Evolutionary conservation across 37 sponge, comb jelly and placozoan species (phyloP), one percentile per base, ranked within the genome.

Genomic region (Cliona cf. orientalis): DNA sequence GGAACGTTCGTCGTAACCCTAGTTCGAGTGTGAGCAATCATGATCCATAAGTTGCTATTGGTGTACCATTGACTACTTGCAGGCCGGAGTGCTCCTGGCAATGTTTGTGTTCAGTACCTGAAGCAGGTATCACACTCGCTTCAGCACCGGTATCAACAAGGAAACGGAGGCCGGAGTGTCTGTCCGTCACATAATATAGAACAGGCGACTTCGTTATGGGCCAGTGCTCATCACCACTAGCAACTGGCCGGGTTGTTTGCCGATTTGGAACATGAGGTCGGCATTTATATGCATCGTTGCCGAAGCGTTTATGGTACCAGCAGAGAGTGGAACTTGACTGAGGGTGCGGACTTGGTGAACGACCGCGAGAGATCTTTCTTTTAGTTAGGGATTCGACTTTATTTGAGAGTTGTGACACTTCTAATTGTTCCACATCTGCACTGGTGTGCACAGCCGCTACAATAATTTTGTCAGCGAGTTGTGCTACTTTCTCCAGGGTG

Each of bases 181-280:
- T 36, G 38, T 80, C 80, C 14, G 23, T 46, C 21, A 80, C 33
- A 58, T 68, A 67, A 68, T n/a, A n/a, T n/a, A n/a, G n/a, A 80
- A 80, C 21, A 68, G 80, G 80, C 41, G 80, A 80, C 80, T 80
- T 42, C 72, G 46, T 64, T n/a, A n/a, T n/a, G n/a, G 80, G 90
- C 94, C 90, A 75, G 42, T 76, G 58, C 80, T 66, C n/a, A 86
- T 84, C 77, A 81, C 80, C 81, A 35, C 67, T 66, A 80, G 80
- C 53, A 68, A 39, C 80, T 56, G 75, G 87, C 80, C 87, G 55
- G 75, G 43, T 33, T n/a, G 63, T 85, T 86, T 86, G 21, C 34
- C n/a, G 32, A 70, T 63, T 42, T 59, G 42, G 78, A 45, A 49
- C 87, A 80, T 11, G 84, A 21, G 79, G 63, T 28, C 2, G 63